Base-by-base conservation (phyloP, 2,797 vertebrate genomes). In the Nyctalus aviator region DNA sequence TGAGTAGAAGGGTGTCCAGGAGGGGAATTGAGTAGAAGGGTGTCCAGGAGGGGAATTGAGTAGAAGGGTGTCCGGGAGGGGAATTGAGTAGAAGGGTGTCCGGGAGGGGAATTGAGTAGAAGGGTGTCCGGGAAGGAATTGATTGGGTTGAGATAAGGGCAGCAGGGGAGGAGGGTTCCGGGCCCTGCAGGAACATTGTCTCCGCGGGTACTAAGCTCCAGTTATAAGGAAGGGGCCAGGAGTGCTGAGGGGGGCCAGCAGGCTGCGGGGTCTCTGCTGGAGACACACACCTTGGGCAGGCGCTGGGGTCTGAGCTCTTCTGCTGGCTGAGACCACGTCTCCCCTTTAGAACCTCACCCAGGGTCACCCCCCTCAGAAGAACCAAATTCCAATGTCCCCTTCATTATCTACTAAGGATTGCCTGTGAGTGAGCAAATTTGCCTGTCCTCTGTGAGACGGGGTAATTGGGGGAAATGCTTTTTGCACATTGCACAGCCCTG, bases 391-490 rank as follows among this genome's bases (percentile, higher is more conserved):
- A 6, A 4, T 35, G 50, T 86, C 68, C 37, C 35, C 23, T 25
- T 32, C 69, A 13, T 35, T 30, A 11, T 21, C 44, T 78, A 13
- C 15, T 5, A 10, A 48, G 23, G 1, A 7, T 13, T 59, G 55
- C 15, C 5, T 53, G 21, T 2, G 6, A 4, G 46, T 2, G 0
- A 37, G 41, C 25, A 13, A 10, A 8, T 46, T 30, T 64, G 0
- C 75, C 48, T 18, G 30, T n/a, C 3, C 11, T 50, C 21, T 27
- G 62, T 21, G 64, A 1, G 0, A 0, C 9, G 48, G 73, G 21
- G n/a, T 5, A 44, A n/a, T n/a, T n/a, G 8, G 59, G 20, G 53
- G 10, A 41, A 13, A 44, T 6, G 25, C 59, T 46, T n/a, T 17
- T 14, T 23, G 37, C 23, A 7, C 5, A 5, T 50, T 32, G 14